Evolutionary conservation across 2,113 vertebrate genomes (phyloP).

Genomic region (Terrapene triunguis): DNA sequence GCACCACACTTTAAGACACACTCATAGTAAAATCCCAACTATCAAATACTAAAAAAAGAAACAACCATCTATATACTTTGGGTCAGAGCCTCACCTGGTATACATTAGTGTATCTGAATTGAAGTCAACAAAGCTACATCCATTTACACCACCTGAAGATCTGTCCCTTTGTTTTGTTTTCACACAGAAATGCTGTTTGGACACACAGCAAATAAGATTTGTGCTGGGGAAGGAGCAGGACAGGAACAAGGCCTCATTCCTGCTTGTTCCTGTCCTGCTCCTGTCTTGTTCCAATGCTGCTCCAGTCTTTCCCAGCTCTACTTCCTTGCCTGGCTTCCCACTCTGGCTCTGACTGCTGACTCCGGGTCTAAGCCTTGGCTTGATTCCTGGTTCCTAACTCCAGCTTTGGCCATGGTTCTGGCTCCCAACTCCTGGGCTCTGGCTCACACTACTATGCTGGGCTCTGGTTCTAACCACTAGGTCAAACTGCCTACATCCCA

Average conservation of each 20-base stretch:
- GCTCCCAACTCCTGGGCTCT: background rate
- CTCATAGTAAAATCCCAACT: background rate
- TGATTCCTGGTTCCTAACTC: background rate
- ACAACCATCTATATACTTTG: background rate
- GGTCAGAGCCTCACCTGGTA: background rate
- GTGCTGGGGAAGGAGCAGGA: background rate
- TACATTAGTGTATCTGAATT: background rate
- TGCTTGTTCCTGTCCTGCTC: background rate
- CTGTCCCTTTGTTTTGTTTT: background rate
- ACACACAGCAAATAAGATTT: background rate
- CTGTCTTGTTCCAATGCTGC: background rate
- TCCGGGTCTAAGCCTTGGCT: background rate
- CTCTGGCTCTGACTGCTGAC: background rate
- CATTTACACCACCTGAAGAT: background rate
- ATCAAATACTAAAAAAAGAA: background rate
- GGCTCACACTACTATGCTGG: background rate
- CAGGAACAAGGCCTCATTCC: background rate
- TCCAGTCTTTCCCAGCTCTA: background rate
- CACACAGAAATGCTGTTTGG: background rate
- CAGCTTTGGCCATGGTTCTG: background rate
- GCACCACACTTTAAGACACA: background rate
- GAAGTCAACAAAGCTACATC: background rate
- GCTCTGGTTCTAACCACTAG: background rate
- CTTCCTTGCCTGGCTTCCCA: background rate
- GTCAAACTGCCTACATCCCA: background rate